Conservation (phyloP, 2,888 invertebrate genomes). For the Chydorus sphaericus region DNA sequence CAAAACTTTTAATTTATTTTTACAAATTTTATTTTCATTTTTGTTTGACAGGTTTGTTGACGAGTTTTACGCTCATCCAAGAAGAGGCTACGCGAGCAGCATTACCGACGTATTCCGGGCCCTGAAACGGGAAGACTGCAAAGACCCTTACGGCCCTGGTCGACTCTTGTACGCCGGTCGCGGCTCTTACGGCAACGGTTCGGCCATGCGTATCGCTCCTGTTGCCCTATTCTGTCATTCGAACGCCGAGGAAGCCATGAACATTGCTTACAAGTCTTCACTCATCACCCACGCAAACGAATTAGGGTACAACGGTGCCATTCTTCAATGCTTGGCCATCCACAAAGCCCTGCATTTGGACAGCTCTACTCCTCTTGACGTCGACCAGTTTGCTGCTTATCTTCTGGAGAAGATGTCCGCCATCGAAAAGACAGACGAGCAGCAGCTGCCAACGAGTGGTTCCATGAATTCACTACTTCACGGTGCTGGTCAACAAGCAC, state of each 20-base stretch:
- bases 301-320: constrained; percentile 37
- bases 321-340: constrained; percentile 42
- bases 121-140: constrained; percentile 37
- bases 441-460: too few species aligned
- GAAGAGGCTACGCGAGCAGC: constrained; percentile 48
- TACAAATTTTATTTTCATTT: neutral
- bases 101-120: constrained; percentile 39
- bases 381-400: constrained; percentile 34
- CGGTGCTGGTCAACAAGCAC: constrained; percentile 14
- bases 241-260: constrained; percentile 36
- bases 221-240: constrained; percentile 41
- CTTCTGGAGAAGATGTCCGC: constrained; percentile 30
- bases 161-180: constrained; percentile 45
- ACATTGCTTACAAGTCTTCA: constrained; percentile 36
- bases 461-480: neutral
- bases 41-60: constrained; percentile 38
- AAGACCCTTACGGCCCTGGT: constrained; percentile 46
- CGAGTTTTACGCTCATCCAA: constrained; percentile 43
- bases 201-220: constrained; percentile 56
- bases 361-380: constrained; percentile 33
- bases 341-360: constrained; percentile 36
- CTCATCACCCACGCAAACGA: constrained; percentile 43
- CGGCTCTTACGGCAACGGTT: constrained; percentile 65
- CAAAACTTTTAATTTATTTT: constrained; percentile 3
- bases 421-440: constrained; percentile 34